phyloP scores from a whole-genome alignment of 1,140 invertebrate species.

The Harlomillsia oculata region DNA sequence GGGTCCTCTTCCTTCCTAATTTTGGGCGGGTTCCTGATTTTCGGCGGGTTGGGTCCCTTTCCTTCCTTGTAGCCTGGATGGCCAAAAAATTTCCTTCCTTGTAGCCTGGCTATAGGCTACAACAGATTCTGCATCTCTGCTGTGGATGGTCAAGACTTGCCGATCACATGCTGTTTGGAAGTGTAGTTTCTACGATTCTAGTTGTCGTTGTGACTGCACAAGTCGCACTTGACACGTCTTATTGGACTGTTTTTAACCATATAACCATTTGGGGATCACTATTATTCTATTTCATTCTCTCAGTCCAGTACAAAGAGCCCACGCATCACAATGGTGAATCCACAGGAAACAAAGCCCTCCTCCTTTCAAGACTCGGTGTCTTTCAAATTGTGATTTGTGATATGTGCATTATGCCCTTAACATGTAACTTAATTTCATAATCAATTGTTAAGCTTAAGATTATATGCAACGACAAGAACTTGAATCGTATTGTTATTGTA shows the following conservation, averaged over 20 bases:
- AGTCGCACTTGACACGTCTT: slow-evolving; percentile 91
- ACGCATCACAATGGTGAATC: slow-evolving; percentile 33
- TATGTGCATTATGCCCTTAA: not conserved
- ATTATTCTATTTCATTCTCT: slow-evolving; percentile 76
- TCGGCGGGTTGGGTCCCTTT: too few species aligned
- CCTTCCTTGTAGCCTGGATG: too few species aligned
- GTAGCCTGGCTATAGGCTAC: too few species aligned
- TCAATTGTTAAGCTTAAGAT: not conserved
- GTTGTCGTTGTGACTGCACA: slow-evolving; percentile 91
- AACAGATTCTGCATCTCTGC: too few species aligned
- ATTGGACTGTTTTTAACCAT: slow-evolving; percentile 98
- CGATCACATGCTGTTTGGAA: slow-evolving; percentile 79
- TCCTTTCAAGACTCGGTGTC: slow-evolving; percentile 22
- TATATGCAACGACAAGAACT: not conserved
- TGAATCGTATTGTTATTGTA: not conserved
- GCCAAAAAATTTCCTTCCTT: too few species aligned
- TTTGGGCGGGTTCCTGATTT: too few species aligned
- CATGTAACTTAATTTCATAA: not conserved
- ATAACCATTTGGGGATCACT: slow-evolving; percentile 95
- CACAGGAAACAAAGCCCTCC: slow-evolving; percentile 25
- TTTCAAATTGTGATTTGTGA: slow-evolving; percentile 22
- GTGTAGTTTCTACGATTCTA: slow-evolving; percentile 88
- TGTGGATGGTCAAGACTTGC: slow-evolving; percentile 72
- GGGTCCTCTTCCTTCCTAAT: too few species aligned
- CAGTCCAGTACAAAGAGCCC: slow-evolving; percentile 25